Base-by-base conservation (phyloP, 2,113 vertebrate species). In the Tragelaphus buxtoni region DNA sequence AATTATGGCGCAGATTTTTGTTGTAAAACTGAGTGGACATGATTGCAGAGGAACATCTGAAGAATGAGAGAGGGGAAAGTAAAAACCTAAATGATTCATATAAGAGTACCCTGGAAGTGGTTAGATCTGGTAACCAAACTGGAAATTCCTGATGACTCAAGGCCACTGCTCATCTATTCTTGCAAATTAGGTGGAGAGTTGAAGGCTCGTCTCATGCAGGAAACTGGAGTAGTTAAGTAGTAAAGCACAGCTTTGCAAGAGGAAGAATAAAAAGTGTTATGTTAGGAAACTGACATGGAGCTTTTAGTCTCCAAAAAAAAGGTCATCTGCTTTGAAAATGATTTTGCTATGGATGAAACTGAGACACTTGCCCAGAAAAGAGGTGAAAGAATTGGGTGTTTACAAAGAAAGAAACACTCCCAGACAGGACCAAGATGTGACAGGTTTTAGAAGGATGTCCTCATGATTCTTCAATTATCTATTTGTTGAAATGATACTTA, bases 61-160 rank as follows among this genome's bases (percentile, higher is more conserved):
- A 95, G 32, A 4, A 65, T 47, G 39, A 61, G 35, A 72, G 63
- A 24, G 7, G 65, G 55, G 42, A 80, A 87, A 97, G 30, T 61
- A 42, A 81, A 95, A 89, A 79, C 22, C 4, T 13, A 69, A 90
- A 51, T 94, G 96, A 97, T 63, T 96, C 94, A 85, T 81, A 20
- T 6, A 30, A 32, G 4, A 24, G 8, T 8, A 69, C 49, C 13
- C 65, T 87, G 90, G 61, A 88, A 81, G 55, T 42, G 35, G 88
- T 90, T 88, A 88, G 80, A 90, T 45, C 60, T 84, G 79, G 42
- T 93, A 76, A 92, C 79, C 72, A 53, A 87, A 72, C 58, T 91
- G 96, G 93, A 97, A 96, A 96, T 72, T 84, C 80, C 88, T 96
- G 53, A 72, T 98, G 97, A 97, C 65, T 97, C 95, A 97, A 35